Evolutionary conservation across 2,888 invertebrate genomes (phyloP).

Genomic region (Sphaerophoria rueppellii): DNA sequence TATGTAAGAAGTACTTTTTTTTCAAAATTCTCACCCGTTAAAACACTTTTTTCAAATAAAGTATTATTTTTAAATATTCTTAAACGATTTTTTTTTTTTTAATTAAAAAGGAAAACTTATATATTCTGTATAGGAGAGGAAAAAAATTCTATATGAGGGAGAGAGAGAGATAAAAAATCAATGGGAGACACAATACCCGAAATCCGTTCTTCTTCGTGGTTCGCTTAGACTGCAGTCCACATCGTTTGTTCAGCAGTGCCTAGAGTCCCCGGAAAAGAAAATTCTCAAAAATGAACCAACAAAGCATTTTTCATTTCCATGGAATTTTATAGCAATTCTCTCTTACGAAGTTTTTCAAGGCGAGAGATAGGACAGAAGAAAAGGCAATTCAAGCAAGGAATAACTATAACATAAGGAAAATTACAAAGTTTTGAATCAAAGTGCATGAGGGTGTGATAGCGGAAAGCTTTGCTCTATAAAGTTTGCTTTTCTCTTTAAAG

Average conservation of each 20-base stretch:
- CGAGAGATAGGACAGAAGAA: neutral
- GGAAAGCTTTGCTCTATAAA: neutral
- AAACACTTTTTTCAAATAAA: conserved; percentile 45
- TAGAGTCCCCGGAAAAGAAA: conserved; percentile 80
- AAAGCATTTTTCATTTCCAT: conserved; percentile 49
- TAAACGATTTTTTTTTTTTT: conserved; percentile 14
- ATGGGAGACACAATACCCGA: conserved; percentile 78
- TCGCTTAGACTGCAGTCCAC: conserved; percentile 82
- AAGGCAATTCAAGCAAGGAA: neutral
- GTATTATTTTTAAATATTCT: conserved; percentile 1
- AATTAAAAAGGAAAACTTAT: conserved; percentile 23
- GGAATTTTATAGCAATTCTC: conserved; percentile 32
- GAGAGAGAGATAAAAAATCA: conserved; percentile 67
- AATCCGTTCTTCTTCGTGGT: conserved; percentile 83
- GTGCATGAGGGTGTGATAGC: conserved; percentile 67
- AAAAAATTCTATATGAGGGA: conserved; percentile 58
- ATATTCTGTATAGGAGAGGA: conserved; percentile 48
- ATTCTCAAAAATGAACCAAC: conserved; percentile 68
- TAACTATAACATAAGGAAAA: conserved; percentile 25
- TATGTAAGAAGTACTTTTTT: conserved; percentile 8
- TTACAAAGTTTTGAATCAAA: conserved; percentile 32
- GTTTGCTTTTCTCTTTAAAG: conserved; percentile 10
- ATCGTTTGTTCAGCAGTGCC: conserved; percentile 77
- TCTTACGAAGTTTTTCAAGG: conserved; percentile 22
- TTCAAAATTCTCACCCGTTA: conserved; percentile 28